Percentiles rank a stretch among this genome's conserved stretches.
These are phyloP conservation scores for Leptosomus discolor DNA, from an alignment of 2,113 vertebrate genomes.

Conservation along the genomic window DNA sequence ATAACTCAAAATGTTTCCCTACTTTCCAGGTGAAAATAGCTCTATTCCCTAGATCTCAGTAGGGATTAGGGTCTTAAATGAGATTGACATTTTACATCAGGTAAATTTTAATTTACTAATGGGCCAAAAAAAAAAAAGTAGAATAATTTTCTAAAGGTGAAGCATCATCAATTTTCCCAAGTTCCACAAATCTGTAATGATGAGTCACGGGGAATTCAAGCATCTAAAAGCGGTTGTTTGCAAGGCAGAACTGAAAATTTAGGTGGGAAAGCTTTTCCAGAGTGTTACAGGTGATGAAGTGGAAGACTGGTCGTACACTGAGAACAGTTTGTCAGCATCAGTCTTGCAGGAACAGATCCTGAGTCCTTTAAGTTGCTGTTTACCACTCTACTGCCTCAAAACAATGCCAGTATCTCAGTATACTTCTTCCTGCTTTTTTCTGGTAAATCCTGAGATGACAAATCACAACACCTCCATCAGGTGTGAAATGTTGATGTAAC, in stretches of 20 bases:
- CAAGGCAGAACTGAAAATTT: not conserved
- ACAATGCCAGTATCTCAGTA: rapidly evolving
- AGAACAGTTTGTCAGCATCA: not conserved
- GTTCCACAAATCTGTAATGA: not conserved
- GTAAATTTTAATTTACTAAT: not conserved
- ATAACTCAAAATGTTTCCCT: not conserved
- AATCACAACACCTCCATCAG: not conserved
- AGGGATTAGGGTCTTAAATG: not conserved
- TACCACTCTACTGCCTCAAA: not conserved
- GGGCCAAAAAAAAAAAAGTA: not conserved
- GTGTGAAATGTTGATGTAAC: not conserved
- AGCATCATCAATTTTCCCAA: not conserved
- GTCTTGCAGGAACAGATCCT: not conserved
- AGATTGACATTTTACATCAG: not conserved
- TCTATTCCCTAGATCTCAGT: not conserved
- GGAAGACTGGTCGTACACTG: not conserved
- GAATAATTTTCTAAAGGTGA: not conserved
- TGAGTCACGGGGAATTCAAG: not conserved
- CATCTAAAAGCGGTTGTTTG: not conserved
- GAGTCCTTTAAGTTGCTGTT: not conserved
- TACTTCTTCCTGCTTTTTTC: not conserved
- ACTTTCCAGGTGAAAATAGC: slow-evolving; percentile 13
- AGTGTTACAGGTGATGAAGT: not conserved
- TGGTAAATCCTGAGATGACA: not conserved
- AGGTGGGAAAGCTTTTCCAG: not conserved